Base-by-base conservation (phyloP, 2,113 vertebrate genomes). In the Nematolebias whitei region DNA sequence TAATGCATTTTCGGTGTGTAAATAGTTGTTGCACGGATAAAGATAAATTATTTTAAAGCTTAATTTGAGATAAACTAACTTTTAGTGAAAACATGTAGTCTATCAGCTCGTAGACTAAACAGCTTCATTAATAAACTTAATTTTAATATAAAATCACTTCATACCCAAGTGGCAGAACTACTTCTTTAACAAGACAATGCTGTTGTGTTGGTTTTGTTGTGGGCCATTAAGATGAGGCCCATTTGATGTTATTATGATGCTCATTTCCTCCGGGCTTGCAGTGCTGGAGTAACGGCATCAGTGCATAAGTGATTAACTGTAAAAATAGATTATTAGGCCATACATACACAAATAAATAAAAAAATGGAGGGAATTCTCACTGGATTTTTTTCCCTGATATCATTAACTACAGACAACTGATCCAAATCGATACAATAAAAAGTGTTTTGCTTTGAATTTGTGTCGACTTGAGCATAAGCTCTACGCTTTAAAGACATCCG, bases 181-280 rank as follows among this genome's bases (percentile, higher is more conserved):
- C 67, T 72, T 61, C 47, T 54, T 66, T 68, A 76, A 32, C 63
- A 52, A 84, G 71, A 87, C 74, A 71, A 60, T 50, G 72, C 74
- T 61, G 79, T 70, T 71, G 63, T 68, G 68, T 76, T 78, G 61
- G 63, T 74, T 82, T 88, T 90, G 82, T 87, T 87, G 80, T 62
- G 47, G 78, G 43, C 71, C 84, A 88, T 90, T 87, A 87, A 80
- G 80, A 90, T 8, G n/a, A 81, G 58, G 48, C 63, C 56, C 80
- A 82, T 83, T 87, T 87, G 84, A 88, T 83, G 80, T 76, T 88
- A 85, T 88, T 89, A 81, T 73, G 63, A 68, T 75, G 55, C 71
- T 79, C 50, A 78, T 89, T 83, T 88, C 83, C 83, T 88, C 57
- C 67, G 77, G 87, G 89, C 67, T 26, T 58, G 19, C 56, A 44